Base-by-base conservation (phyloP, 1,140 invertebrate genomes). In the Drosophila pachea region DNA sequence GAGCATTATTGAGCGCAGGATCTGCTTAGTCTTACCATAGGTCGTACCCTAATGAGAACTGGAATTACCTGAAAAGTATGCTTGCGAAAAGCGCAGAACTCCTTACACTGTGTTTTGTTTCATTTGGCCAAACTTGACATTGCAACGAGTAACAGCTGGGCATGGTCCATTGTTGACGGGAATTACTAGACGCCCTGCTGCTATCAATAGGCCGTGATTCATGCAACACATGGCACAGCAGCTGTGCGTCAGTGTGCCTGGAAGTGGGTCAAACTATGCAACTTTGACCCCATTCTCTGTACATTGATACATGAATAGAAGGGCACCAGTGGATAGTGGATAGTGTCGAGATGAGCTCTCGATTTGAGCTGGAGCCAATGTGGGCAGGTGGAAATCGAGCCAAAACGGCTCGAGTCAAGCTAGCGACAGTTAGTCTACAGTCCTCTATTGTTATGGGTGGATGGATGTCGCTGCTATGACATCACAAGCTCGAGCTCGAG, bases 201-300 rank as follows among this genome's bases (percentile, higher is more conserved):
- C 43, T 45, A 36, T 63, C 45, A 50, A 56, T 56, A 42, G 47
- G 67, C 67, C 22, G 53, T 50, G 53, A 69, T 65, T 66, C 60
- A 54, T 64, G 45, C 76, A 82, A 74, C 68, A 61, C 67, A 55
- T 69, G 74, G 54, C 67, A 55, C 67, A 71, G 54, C 56, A 62
- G 73, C 72, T 53, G 79, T 76, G 72, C 79, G 61, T 73, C 68
- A 74, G 73, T 73, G 5, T 50, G 56, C 45, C 40, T 43, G 48
- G 67, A 84, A 79, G 76, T 83, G 73, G 79, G 79, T 83, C 79
- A 76, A 54, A 76, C 63, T 74, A 66, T 81, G 79, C 81, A 84
- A 84, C 69, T 74, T 78, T 83, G 79, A 83, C 79, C 79, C 78
- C 76, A 83, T 86, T 83, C 9, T 48, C 67, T 55, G 38, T 40